These are phyloP conservation scores for Trissolcus japonicus DNA, from an alignment of 2,888 invertebrate genomes.

Conservation along the genomic window DNA sequence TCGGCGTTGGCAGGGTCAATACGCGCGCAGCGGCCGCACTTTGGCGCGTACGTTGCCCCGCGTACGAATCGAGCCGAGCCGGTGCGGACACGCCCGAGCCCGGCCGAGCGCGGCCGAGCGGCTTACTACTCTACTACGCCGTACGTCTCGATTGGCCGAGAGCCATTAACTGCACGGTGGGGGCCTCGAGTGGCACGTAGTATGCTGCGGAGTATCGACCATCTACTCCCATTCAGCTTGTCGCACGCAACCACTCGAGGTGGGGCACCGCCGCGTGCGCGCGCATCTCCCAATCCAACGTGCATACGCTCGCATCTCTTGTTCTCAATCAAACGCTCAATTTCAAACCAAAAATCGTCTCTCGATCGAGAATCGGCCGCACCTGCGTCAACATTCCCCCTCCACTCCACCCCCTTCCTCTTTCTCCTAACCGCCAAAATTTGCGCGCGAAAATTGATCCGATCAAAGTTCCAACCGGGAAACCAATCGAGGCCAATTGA, in stretches of 20 bases:
- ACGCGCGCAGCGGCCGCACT: slow-evolving; percentile 31
- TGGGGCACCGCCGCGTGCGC: background rate
- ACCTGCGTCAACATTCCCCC: no score
- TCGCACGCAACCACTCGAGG: slow-evolving; percentile 32
- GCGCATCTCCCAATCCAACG: background rate
- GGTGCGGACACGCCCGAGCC: slow-evolving; percentile 5
- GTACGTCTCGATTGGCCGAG: slow-evolving; percentile 53
- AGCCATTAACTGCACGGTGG: slow-evolving; percentile 40
- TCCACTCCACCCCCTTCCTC: no score
- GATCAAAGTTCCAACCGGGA: no score
- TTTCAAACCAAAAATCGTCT: background rate
- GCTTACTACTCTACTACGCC: slow-evolving; percentile 54
- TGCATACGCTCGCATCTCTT: no score
- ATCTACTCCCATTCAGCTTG: slow-evolving; percentile 67
- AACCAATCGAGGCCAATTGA: no score
- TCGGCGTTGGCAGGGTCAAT: slow-evolving; percentile 40
- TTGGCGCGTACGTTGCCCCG: slow-evolving; percentile 39
- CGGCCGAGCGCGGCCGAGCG: slow-evolving; percentile 28
- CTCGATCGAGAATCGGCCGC: no score
- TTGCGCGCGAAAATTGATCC: no score
- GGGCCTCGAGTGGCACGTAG: slow-evolving; percentile 44
- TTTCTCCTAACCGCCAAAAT: no score
- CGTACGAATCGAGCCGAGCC: slow-evolving; percentile 16
- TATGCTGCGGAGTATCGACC: slow-evolving; percentile 65
- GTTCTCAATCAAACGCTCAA: slow-evolving; percentile 1